Percentiles rank a stretch among this genome's conserved stretches.
Conservation (phyloP, 2,888 invertebrate genomes). For the Aspidiotus destructor region DNA sequence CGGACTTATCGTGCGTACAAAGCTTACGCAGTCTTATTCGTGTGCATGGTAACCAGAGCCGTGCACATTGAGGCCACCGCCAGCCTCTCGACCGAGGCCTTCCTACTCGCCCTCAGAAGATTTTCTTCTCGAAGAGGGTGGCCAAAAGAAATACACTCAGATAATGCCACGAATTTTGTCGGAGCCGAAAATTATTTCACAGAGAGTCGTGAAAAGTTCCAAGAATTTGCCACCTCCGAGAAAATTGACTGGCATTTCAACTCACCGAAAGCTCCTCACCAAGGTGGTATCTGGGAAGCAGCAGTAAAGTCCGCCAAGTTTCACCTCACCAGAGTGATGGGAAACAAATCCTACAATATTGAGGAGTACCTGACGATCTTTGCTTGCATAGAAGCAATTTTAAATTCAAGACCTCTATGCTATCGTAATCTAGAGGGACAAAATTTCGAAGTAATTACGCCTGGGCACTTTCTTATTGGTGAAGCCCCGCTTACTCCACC, state of each 20-base stretch:
- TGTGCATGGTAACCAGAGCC: constrained; percentile 13
- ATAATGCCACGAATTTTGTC: constrained; percentile 21
- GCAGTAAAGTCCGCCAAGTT: not conserved
- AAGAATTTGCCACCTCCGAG: not conserved
- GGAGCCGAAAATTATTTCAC: constrained; percentile 7
- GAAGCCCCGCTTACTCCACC: not conserved
- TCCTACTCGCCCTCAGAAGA: not conserved
- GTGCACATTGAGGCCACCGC: constrained; percentile 11
- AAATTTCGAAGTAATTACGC: not conserved
- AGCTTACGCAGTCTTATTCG: constrained; percentile 4
- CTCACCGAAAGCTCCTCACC: constrained; percentile 27
- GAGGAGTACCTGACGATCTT: not conserved
- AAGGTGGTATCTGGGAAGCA: constrained; percentile 26
- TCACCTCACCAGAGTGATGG: not conserved
- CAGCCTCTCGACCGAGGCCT: not conserved
- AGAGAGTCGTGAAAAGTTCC: not conserved
- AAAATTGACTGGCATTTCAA: constrained; percentile 37
- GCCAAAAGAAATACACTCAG: constrained; percentile 3
- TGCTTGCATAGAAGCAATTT: not conserved
- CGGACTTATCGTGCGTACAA: not conserved
- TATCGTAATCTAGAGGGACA: not conserved
- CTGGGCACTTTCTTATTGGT: not conserved
- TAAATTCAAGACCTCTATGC: not conserved
- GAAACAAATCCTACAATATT: not conserved
- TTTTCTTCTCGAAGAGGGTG: constrained; percentile 11